Evolutionary conservation across 2,113 vertebrate species (phyloP).

Genomic region (Rhabdornis inornatus): DNA sequence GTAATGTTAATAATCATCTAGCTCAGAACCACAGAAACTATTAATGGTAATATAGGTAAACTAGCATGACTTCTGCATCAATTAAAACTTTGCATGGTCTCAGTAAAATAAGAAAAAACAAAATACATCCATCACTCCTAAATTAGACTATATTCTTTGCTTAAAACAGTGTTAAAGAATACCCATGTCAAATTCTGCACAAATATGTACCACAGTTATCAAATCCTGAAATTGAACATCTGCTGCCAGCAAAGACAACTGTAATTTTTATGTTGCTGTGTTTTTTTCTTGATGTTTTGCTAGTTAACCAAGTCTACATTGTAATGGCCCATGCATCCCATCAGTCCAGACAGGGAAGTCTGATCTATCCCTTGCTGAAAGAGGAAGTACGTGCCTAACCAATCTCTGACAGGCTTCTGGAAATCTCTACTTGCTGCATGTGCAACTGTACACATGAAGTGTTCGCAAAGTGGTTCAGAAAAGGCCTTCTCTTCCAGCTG

Average conservation of each 20-base stretch:
- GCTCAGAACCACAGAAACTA: not conserved
- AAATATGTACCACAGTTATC: not conserved
- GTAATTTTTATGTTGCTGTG: not conserved
- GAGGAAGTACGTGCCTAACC: not conserved
- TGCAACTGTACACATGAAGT: not conserved
- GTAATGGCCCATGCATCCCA: not conserved
- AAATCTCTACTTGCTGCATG: not conserved
- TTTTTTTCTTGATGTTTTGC: not conserved
- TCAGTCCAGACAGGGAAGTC: not conserved
- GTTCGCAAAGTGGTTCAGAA: not conserved
- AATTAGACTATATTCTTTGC: not conserved
- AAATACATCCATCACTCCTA: not conserved
- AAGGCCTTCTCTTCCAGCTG: not conserved
- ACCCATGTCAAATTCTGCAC: not conserved
- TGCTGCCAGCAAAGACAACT: not conserved
- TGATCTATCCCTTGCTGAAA: conserved; percentile 2
- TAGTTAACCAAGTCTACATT: not conserved
- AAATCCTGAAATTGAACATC: not conserved
- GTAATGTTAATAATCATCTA: not conserved
- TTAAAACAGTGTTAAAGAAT: not conserved
- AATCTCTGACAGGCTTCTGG: not conserved
- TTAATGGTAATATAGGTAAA: not conserved
- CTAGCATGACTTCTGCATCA: not conserved
- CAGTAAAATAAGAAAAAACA: not conserved
- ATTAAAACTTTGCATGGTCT: not conserved